Evolutionary conservation across 1,140 invertebrate genomes (phyloP), one percentile per base, ranked within the genome.

Genomic region (Aphidius ervi): DNA sequence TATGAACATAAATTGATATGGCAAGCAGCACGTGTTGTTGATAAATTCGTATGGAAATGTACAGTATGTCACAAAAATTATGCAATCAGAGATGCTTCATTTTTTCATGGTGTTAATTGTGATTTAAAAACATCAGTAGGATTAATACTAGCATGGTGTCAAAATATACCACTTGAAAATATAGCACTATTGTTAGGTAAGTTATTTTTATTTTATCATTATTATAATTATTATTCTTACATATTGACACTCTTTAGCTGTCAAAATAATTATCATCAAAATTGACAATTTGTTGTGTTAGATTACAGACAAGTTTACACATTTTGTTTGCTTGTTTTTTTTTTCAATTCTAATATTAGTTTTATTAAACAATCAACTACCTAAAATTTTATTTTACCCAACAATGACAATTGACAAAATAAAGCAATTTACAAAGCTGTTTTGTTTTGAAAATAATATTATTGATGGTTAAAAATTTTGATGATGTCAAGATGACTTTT

Each of bases 1-100:
- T 71, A 74, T 50, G 73, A 72, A 8, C 72, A 70, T 54, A 75
- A 68, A 61, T 64, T 82, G 53, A 65, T 60, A 42, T 82, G 81
- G 81, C 71, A 65, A 46, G 73, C 73, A 23, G 80, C 80, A 5
- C 71, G 80, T 68, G 73, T 79, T 4, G 59, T 81, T n/a, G 81
- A 82, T 56, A 81, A 79, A 65, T 82, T 82, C 56, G 77, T 72
- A 47, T 82, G 81, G 81, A 68, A 67, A 8, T 82, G 81, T 58
- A 58, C 70, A 1, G 66, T 67, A 4, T 82, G 81, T 56, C 40
- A 43, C 0, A 75, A 67, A 9, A 82, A 79, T 65, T 75, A 75
- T 54, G 70, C 75, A 5, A 79, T 83, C 7, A 70, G 81, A 47
- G 80, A 81, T 16, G 68, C 73, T 41, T 82, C 81, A 3, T 80